Evolutionary conservation across 2,797 vertebrate species (phyloP).

Genomic region (Orientallactaga sibirica): DNA sequence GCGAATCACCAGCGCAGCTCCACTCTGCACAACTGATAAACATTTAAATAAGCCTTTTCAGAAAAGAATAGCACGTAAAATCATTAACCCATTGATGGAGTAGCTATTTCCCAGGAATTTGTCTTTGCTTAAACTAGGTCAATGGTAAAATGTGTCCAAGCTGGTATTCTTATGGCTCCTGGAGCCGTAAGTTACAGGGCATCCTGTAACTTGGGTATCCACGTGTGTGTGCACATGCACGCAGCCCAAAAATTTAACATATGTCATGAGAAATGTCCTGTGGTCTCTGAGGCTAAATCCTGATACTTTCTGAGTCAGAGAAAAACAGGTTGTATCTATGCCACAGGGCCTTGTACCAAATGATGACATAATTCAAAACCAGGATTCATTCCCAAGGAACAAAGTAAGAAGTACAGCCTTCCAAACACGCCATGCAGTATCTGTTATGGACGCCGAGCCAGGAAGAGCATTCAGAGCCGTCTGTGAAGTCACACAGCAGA

Average conservation of each 20-base stretch:
- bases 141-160: constrained; percentile 63
- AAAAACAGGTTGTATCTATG: not conserved
- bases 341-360: not conserved
- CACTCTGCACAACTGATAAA: constrained; percentile 95
- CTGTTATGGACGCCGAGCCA: not conserved
- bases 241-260: rapidly evolving
- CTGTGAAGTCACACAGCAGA: not conserved
- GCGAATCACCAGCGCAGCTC: constrained; percentile 90
- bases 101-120: constrained; percentile 73
- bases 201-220: not conserved
- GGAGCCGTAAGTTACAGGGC: not conserved
- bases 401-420: not conserved
- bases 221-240: rapidly evolving
- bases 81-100: constrained; percentile 91
- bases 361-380: not conserved
- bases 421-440: not conserved
- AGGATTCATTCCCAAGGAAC: not conserved
- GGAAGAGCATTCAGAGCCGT: not conserved
- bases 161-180: not conserved
- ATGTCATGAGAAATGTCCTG: not conserved
- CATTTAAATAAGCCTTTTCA: constrained; percentile 94
- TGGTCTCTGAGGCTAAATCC: not conserved
- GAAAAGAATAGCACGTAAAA: constrained; percentile 90
- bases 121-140: constrained; percentile 84
- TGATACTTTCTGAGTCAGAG: not conserved